Evolutionary conservation across 1,140 invertebrate genomes (phyloP).

Genomic region (Dendroctonus valens): DNA sequence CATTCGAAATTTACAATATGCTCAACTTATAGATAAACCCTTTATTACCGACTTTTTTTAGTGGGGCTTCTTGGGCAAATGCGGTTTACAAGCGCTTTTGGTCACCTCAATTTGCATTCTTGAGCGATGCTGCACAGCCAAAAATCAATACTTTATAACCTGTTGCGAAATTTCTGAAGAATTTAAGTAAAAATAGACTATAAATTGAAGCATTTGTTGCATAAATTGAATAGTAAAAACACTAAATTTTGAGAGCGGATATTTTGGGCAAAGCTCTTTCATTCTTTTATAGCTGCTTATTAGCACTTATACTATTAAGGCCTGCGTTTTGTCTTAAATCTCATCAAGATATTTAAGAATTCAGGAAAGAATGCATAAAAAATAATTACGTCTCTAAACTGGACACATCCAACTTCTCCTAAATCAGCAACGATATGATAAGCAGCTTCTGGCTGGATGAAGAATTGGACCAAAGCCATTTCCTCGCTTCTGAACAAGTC

Average conservation of each 20-base stretch:
- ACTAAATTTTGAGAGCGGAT: not conserved
- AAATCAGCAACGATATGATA: slow-evolving; percentile 85
- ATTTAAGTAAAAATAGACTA: too few species aligned
- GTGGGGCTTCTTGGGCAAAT: too few species aligned
- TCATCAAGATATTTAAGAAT: not conserved
- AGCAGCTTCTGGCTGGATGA: slow-evolving; percentile 86
- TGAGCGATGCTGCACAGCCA: too few species aligned
- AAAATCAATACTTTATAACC: too few species aligned
- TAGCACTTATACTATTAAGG: not conserved
- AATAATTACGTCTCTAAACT: slow-evolving; percentile 84
- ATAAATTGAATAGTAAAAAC: too few species aligned
- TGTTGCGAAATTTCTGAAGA: too few species aligned
- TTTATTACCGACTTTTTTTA: too few species aligned
- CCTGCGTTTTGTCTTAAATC: too few species aligned
- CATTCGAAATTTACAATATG: too few species aligned
- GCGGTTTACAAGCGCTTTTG: not conserved
- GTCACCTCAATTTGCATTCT: not conserved
- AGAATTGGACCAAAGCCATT: slow-evolving; percentile 83
- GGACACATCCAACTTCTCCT: slow-evolving; percentile 83
- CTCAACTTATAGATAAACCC: too few species aligned
- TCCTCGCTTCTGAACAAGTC: slow-evolving; percentile 81
- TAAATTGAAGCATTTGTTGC: too few species aligned
- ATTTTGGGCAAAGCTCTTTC: not conserved
- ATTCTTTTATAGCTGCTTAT: not conserved
- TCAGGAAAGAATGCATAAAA: not conserved